These are phyloP conservation scores for Boloria euphrosyne DNA, from an alignment of 2,888 invertebrate genomes.

Conservation along the genomic window DNA sequence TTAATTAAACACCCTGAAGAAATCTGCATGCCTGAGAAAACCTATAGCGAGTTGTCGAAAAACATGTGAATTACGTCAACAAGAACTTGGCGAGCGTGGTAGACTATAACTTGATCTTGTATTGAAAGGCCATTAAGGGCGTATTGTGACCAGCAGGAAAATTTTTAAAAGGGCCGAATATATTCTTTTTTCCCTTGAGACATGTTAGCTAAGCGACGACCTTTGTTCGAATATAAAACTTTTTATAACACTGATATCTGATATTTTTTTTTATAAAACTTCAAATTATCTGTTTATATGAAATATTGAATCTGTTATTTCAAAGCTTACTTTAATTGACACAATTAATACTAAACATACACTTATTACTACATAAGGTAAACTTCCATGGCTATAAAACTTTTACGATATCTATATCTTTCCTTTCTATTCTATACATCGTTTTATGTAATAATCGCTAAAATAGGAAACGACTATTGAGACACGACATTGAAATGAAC, in stretches of 20 bases:
- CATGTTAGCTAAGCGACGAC: constrained; percentile 5
- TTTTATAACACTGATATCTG: background rate
- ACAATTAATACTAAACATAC: constrained; percentile 21
- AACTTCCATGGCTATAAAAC: background rate
- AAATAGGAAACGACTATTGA: background rate
- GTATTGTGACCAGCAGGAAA: too few relatives aligned
- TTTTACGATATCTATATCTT: background rate
- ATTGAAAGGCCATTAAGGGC: too few relatives aligned
- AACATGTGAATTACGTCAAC: too few relatives aligned
- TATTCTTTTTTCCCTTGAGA: background rate
- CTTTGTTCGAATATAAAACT: background rate
- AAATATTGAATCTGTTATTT: background rate
- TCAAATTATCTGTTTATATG: background rate
- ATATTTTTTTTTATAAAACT: constrained; percentile 1
- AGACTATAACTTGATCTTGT: too few relatives aligned
- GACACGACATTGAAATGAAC: background rate
- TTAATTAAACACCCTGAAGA: too few relatives aligned
- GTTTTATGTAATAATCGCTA: background rate
- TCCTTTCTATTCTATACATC: background rate
- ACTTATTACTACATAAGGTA: constrained; percentile 20
- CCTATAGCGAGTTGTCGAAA: too few relatives aligned
- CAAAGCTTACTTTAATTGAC: constrained; percentile 32
- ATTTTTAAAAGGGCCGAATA: too few relatives aligned
- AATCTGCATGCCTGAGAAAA: too few relatives aligned
- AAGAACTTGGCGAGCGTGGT: too few relatives aligned